Percentiles rank a stretch among this genome's conserved stretches.
Conservation (phyloP, 1,140 invertebrate genomes). For the Gryllus bimaculatus region DNA sequence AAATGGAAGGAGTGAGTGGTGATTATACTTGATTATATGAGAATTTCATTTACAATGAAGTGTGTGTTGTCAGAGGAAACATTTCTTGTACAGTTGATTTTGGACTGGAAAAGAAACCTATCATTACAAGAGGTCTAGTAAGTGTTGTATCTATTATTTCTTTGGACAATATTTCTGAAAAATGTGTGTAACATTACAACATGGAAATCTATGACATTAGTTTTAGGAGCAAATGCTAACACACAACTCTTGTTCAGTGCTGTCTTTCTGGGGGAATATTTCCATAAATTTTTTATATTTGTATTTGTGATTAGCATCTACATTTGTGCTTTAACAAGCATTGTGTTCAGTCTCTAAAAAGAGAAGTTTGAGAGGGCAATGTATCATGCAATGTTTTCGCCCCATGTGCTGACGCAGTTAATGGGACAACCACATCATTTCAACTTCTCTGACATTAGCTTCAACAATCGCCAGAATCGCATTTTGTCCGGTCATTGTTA, state of each 20-base stretch:
- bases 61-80: neutral
- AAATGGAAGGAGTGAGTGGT: neutral
- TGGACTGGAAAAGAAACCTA: neutral
- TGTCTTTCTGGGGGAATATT: neutral
- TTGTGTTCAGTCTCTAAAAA: slow-evolving; percentile 10
- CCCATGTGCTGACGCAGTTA: slow-evolving; percentile 7
- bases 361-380: slow-evolving; percentile 10
- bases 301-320: neutral
- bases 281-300: neutral
- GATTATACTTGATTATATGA: neutral
- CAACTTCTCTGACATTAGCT: neutral
- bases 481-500: slow-evolving; percentile 8
- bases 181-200: neutral
- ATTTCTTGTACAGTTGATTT: neutral
- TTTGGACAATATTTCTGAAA: neutral
- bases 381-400: slow-evolving; percentile 16
- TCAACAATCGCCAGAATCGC: slow-evolving; percentile 10
- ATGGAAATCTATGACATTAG: neutral
- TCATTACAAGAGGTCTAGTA: neutral
- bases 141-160: neutral
- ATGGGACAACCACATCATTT: slow-evolving; percentile 9
- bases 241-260: neutral
- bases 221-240: neutral
- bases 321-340: neutral
- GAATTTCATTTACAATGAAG: neutral